Base-by-base conservation (phyloP, 1,140 invertebrate species). In the Tenebrio molitor region DNA sequence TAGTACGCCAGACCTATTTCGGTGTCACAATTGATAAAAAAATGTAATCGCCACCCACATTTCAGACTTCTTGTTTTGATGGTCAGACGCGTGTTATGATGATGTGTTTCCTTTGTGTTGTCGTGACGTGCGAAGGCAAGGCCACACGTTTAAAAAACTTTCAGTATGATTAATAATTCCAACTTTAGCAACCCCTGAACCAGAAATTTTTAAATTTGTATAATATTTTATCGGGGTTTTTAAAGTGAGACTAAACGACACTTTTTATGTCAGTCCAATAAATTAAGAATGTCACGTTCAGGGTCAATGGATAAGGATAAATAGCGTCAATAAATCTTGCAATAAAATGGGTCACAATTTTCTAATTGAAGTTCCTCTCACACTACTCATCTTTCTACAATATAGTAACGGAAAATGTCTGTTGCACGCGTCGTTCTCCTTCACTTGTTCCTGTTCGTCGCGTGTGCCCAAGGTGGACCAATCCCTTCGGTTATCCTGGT, bases 321-420 rank as follows among this genome's bases (percentile, higher is more conserved):
- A 39, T 39, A 39, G 36, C 36, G 12, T 39, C 36, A 39, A 29
- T 39, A 39, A 39, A 39, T 39, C 36, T 39, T 12, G 36, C 36
- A 39, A 39, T 39, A 39, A 39, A 39, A 39, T 39, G 36, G 36
- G 36, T 39, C 36, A 39, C 36, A 39, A 39, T 39, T 39, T 39
- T 39, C 36, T 39, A 39, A 39, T 39, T 39, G 36, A 39, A 39
- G 29, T 12, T 39, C 7, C 36, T 39, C 36, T 12, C 12, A 0
- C 36, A 39, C 36, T 39, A 39, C 36, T 39, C 36, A 12, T 39
- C 7, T 39, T 39, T 39, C 36, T 39, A 39, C 36, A 12, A 39
- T 39, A 39, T 39, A 7, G 4, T 39, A 39, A 39, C 12, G 5
- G 36, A 39, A 39, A 39, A 39, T 39, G 36, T 39, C n/a, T 39